Evolutionary conservation across 2,888 invertebrate genomes (phyloP).

Genomic region (Arctia plantaginis): DNA sequence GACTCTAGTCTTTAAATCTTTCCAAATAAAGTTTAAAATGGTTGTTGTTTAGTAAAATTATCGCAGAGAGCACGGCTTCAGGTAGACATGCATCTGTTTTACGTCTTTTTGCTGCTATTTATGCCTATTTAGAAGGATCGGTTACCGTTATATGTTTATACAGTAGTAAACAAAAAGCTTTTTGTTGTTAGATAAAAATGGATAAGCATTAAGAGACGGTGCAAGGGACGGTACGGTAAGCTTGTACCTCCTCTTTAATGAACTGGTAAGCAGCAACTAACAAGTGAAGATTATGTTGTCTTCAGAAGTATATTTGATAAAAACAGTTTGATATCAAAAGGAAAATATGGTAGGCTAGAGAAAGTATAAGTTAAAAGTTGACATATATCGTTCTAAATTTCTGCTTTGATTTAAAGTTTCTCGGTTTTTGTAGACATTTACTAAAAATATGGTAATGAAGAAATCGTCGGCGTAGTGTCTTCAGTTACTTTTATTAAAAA

Average conservation of each 20-base stretch:
- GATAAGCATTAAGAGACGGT: not conserved
- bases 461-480: not conserved
- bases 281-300: not conserved
- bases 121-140: constrained; percentile 16
- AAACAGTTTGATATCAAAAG: not conserved
- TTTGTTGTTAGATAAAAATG: constrained; percentile 9
- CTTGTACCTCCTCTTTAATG: no score
- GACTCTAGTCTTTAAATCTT: not conserved
- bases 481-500: not conserved
- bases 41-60: not conserved
- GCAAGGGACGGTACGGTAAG: not conserved
- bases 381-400: not conserved
- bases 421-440: not conserved
- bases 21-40: not conserved
- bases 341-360: not conserved
- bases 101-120: constrained; percentile 17
- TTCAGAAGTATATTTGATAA: not conserved
- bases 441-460: not conserved
- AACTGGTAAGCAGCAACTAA: no score
- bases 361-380: not conserved
- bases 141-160: constrained; percentile 19
- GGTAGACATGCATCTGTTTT: constrained; percentile 33
- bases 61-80: constrained; percentile 6
- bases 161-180: constrained; percentile 6
- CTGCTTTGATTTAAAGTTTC: no score